Evolutionary conservation across 2,888 invertebrate species (phyloP).

Genomic region (Amphipyra berbera): DNA sequence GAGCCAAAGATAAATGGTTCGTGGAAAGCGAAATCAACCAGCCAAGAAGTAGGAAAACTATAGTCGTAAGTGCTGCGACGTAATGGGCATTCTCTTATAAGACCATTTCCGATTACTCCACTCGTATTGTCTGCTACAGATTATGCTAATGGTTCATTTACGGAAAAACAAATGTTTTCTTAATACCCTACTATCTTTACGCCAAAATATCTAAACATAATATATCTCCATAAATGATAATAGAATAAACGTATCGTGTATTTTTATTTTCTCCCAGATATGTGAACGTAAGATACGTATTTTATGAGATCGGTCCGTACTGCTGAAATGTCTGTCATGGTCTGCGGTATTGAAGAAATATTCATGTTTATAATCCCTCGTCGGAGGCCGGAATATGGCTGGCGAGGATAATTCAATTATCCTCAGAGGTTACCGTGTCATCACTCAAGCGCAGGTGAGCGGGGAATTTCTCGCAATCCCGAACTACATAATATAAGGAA

Average conservation of each 20-base stretch:
- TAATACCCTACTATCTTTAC: conserved; percentile 18
- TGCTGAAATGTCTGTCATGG: conserved; percentile 62
- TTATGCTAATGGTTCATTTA: conserved; percentile 40
- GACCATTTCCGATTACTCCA: conserved; percentile 49
- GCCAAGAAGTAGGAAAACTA: conserved; percentile 73
- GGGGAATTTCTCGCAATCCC: conserved; percentile 34
- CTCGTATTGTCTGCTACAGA: conserved; percentile 34
- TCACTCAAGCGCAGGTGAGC: conserved; percentile 75
- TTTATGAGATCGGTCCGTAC: conserved; percentile 61
- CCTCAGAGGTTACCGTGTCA: conserved; percentile 68
- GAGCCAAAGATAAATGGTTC: conserved; percentile 80
- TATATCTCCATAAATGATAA: conserved; percentile 16
- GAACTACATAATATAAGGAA: conserved; percentile 35
- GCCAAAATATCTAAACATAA: conserved; percentile 27
- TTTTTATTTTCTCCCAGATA: conserved; percentile 51
- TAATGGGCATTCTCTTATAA: conserved; percentile 65
- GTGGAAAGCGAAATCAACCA: conserved; percentile 75
- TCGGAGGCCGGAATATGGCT: conserved; percentile 40
- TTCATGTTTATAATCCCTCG: conserved; percentile 57
- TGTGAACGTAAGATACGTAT: conserved; percentile 49
- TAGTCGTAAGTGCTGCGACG: conserved; percentile 63
- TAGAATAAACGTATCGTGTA: conserved; percentile 28
- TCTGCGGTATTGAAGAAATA: conserved; percentile 63
- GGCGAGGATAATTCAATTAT: conserved; percentile 75
- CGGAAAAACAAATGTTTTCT: conserved; percentile 16